Evolutionary conservation across 92 coral and sea anemone genomes (phyloP).

Genomic region (Porites cylindrica): DNA sequence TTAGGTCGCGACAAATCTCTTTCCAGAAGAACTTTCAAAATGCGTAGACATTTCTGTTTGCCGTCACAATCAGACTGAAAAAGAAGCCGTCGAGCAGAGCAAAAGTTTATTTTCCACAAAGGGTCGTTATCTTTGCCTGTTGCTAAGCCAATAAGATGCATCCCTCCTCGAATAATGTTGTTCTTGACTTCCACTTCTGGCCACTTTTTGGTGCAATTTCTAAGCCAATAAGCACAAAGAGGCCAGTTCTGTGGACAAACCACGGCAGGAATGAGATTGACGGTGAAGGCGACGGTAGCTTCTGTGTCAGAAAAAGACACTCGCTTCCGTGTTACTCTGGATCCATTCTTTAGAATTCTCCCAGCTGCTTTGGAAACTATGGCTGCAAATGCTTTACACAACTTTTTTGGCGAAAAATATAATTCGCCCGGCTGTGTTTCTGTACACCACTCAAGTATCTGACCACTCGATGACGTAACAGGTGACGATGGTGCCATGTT

Average conservation of each 20-base stretch:
- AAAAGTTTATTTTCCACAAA: slow-evolving; percentile 74
- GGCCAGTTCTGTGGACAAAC: slow-evolving; percentile 79
- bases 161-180: slow-evolving; percentile 63
- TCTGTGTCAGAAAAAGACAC: slow-evolving; percentile 59
- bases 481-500: slow-evolving; percentile 10
- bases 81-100: slow-evolving; percentile 72
- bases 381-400: slow-evolving; percentile 74
- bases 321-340: slow-evolving; percentile 46
- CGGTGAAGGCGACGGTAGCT: slow-evolving; percentile 39
- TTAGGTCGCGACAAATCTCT: slow-evolving; percentile 81
- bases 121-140: slow-evolving; percentile 57
- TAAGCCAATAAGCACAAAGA: slow-evolving; percentile 76
- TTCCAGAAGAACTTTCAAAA: slow-evolving; percentile 76
- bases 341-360: slow-evolving; percentile 32
- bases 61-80: slow-evolving; percentile 55
- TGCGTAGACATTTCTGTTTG: slow-evolving; percentile 72
- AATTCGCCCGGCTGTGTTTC: slow-evolving; percentile 42
- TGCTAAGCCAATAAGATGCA: slow-evolving; percentile 79
- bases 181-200: slow-evolving; percentile 52
- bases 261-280: slow-evolving; percentile 80
- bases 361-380: slow-evolving; percentile 63
- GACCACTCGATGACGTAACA: slow-evolving; percentile 29
- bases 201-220: slow-evolving; percentile 64
- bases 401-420: slow-evolving; percentile 67
- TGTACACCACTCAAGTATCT: slow-evolving; percentile 44